A percentile compares a stretch with the other conserved stretches of the same genome.
These are phyloP conservation scores for Carpatolechia fugitivella DNA, from an alignment of 2,888 invertebrate genomes.

Conservation along the genomic window DNA sequence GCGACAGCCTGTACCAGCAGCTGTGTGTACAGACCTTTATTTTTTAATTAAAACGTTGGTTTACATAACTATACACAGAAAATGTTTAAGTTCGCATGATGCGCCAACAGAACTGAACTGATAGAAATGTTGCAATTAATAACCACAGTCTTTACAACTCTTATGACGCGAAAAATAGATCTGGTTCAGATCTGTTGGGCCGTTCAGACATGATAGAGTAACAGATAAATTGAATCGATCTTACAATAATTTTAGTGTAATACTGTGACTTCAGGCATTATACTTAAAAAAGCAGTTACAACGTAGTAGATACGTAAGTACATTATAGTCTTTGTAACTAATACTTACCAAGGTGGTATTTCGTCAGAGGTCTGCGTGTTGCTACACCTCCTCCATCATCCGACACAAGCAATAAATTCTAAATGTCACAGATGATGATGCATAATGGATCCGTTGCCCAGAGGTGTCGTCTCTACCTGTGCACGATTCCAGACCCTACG, in stretches of 20 bases:
- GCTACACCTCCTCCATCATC: slow-evolving; percentile 57
- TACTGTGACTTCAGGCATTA: no score
- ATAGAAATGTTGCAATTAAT: no score
- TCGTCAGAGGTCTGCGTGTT: slow-evolving; percentile 39
- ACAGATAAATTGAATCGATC: no score
- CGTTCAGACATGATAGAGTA: no score
- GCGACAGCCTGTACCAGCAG: slow-evolving; percentile 8
- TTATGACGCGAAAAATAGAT: no score
- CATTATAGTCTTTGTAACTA: background rate
- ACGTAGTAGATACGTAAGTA: background rate
- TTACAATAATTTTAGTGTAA: no score
- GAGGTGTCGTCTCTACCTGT: slow-evolving; percentile 42
- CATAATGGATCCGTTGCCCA: slow-evolving; percentile 59
- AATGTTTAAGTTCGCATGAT: no score
- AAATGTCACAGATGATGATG: slow-evolving; percentile 69
- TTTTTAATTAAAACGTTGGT: slow-evolving; percentile 3
- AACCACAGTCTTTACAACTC: no score
- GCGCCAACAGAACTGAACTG: no score
- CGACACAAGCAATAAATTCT: slow-evolving; percentile 66
- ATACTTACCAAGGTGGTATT: slow-evolving; percentile 21
- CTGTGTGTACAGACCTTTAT: background rate
- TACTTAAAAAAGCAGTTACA: no score
- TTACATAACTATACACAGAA: background rate
- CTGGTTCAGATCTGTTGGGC: no score
- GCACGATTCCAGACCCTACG: slow-evolving; percentile 26